phyloP scores from a whole-genome alignment of 30 jellyfish, hydroid and myxozoan species.

The Rhopilema esculentum region DNA sequence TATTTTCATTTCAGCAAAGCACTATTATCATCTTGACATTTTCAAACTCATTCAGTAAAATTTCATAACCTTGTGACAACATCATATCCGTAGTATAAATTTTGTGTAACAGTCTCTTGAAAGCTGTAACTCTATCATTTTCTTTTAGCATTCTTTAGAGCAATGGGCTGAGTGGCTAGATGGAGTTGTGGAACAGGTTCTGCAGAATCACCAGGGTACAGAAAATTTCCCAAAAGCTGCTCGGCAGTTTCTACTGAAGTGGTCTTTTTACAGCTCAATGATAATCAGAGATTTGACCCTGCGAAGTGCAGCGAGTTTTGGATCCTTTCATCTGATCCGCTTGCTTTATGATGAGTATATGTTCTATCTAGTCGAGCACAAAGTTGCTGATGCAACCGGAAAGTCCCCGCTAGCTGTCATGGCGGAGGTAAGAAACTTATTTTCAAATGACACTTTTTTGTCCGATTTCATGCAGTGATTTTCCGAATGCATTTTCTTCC shows the following conservation, averaged over 20 bases:
- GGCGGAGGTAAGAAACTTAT: conserved; percentile 86
- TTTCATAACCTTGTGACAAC: too few species aligned
- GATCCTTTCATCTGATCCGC: conserved; percentile 95
- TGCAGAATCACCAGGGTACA: conserved; percentile 89
- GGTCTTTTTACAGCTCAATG: conserved; percentile 99
- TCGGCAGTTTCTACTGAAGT: conserved; percentile 89
- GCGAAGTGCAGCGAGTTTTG: conserved; percentile 99
- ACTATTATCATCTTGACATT: too few species aligned
- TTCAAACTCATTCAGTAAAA: too few species aligned
- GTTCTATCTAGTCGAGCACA: conserved; percentile 95
- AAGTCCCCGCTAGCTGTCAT: conserved; percentile 97
- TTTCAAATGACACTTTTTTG: too few species aligned
- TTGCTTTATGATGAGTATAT: conserved; percentile 94
- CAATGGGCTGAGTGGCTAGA: conserved; percentile 99
- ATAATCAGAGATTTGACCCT: conserved; percentile 94
- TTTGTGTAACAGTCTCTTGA: too few species aligned
- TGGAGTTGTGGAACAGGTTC: conserved; percentile 87
- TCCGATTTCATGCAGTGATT: neutral
- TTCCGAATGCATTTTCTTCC: neutral
- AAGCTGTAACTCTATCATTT: neutral
- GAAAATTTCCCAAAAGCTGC: conserved; percentile 96
- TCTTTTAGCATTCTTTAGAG: conserved; percentile 93
- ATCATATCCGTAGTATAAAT: too few species aligned
- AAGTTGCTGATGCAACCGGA: conserved; percentile 97
- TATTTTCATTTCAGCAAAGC: too few species aligned